phyloP scores from a whole-genome alignment of 2,113 vertebrate genomes.

The Aix galericulata region DNA sequence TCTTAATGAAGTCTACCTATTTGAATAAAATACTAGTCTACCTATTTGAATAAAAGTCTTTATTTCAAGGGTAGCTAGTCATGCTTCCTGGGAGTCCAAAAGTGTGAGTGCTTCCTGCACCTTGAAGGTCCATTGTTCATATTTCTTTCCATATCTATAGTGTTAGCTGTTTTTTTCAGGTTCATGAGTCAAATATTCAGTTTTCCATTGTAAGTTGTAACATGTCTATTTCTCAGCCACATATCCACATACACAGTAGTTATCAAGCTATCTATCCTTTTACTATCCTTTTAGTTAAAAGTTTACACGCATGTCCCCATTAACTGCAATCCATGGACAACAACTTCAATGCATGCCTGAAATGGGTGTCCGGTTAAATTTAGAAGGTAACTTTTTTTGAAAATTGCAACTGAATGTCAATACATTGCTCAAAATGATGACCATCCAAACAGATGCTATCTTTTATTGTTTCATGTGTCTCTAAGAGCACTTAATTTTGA shows the following conservation, averaged over 20 bases:
- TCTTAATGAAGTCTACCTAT: neutral
- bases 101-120: neutral
- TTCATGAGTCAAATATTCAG: neutral
- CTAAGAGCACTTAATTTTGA: neutral
- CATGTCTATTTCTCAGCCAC: neutral
- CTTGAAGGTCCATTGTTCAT: neutral
- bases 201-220: neutral
- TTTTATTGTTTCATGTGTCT: neutral
- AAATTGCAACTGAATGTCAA: neutral
- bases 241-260: rapidly evolving
- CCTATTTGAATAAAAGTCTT: neutral
- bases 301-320: neutral
- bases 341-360: neutral
- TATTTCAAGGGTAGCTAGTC: neutral
- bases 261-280: neutral
- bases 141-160: neutral
- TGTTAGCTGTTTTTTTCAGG: neutral
- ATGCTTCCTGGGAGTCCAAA: neutral
- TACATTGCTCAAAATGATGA: neutral
- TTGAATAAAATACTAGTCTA: neutral
- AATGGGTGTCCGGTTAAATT: neutral
- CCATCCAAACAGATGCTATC: neutral
- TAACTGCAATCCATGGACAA: neutral
- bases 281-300: neutral
- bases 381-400: neutral